Evolutionary conservation across 2,888 invertebrate species (phyloP), one percentile per base, ranked within the genome.

Genomic region (Shargacucullia verbasci): DNA sequence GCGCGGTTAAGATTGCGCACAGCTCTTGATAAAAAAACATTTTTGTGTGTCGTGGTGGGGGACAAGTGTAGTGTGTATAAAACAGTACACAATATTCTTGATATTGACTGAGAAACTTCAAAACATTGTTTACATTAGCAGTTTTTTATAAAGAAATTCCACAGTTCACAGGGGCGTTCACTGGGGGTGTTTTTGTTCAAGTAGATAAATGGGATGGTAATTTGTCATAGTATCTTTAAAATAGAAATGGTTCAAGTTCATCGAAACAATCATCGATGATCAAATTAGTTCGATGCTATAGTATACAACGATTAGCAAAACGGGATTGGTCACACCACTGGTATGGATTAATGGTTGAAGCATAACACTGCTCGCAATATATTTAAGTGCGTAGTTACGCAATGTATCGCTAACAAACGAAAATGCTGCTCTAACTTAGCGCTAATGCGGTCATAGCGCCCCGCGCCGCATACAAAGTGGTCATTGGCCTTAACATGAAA

Each of bases 391-490:
- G 35, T 33, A 40, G 52, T 70, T 60, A 65, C 64, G 65, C 49
- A 69, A 66, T 45, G 41, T 12, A 48, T 49, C 12, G 43, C 39
- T 39, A 29, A 25, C 52, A 44, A 62, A 70, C 58, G 58, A 70
- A 70, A 70, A 66, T 48, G 45, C 40, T 71, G 58, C 48, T 64
- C 59, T 60, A 56, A 64, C 58, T 54, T 54, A 12, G 14, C 45
- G 34, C 53, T 65, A 38, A 65, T 52, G 65, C 48, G 52, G 73
- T 14, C 14, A 15, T 27, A 41, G 11, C 35, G 20, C 45, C 53
- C 9, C 27, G 39, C 38, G 13, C 27, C 29, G 73, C 59, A 72
- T 72, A 73, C 59, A 62, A 56, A 72, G 43, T 70, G 66, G 48
- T 37, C 38, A 57, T 69, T 66, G 70, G 48, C 70, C 57, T 62